Evolutionary conservation across 2,888 invertebrate species (phyloP), one percentile per base, ranked within the genome.

Genomic region (Hydroisotoma schaefferi): DNA sequence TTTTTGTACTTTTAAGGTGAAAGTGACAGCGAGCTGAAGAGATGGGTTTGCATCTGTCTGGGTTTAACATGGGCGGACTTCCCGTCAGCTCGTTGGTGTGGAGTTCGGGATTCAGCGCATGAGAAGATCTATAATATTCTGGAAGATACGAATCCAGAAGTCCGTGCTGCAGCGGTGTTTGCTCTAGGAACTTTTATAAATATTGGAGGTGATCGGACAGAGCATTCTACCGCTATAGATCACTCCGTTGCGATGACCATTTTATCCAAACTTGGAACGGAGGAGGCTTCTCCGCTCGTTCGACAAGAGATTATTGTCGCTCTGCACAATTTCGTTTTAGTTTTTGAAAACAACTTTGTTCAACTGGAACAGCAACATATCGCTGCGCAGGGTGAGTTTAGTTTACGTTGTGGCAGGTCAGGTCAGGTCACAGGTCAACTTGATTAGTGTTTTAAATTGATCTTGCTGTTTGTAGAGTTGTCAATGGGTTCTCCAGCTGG

Each of bases 171-270:
- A 1, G 88, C 91, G 47, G 94, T 95, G 4, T 95, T 87, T 80
- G 97, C 98, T 15, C 81, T 99, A 64, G 98, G 97, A 66, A 90
- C 94, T 23, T 94, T 94, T 78, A 86, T 95, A 73, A 90, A 88
- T 76, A 88, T 88, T 33, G 87, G 87, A 43, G 83, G 83, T 26
- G 86, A 88, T 75, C 85, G 94, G 72, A 87, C 88, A 52, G 93
- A 94, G 75, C 95, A 97, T 78, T 93, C 94, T 44, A 92, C 90
- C 78, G 90, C 88, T 75, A 90, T 95, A 61, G 94, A 95, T 80
- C 92, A 94, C 75, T 87, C 88, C 73, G 88, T 98, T 68, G 94
- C 90, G 65, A 88, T 92, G 80, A 88, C 85, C 57, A 81, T 99
- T 69, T 84, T 92, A 55, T 86, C 85, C 74, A 85, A 86, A 29